phyloP scores from a whole-genome alignment of 2,888 invertebrate genomes.

The Hanleya hanleyi region DNA sequence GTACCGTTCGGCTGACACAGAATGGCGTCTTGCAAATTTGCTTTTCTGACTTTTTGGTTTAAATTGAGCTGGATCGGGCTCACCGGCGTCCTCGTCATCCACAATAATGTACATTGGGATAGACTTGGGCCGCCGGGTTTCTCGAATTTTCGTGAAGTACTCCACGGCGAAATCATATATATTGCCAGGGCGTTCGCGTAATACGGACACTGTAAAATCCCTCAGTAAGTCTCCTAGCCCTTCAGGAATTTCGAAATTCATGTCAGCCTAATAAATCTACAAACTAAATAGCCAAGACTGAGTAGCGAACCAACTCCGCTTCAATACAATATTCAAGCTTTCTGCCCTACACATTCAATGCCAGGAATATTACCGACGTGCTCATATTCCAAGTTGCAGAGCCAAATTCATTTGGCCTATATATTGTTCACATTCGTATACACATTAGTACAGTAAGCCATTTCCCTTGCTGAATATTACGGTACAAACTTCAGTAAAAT shows the following conservation, averaged over 20 bases:
- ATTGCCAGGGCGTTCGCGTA: conserved; percentile 68
- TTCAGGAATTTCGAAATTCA: conserved; percentile 72
- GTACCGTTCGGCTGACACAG: conserved; percentile 71
- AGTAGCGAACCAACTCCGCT: too few relatives aligned
- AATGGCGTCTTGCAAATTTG: conserved; percentile 70
- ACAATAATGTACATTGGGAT: conserved; percentile 73
- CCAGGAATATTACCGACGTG: too few relatives aligned
- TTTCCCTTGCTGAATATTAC: too few relatives aligned
- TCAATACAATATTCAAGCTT: too few relatives aligned
- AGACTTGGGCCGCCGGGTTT: conserved; percentile 60
- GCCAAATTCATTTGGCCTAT: too few relatives aligned
- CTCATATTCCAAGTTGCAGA: too few relatives aligned
- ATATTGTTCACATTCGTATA: too few relatives aligned
- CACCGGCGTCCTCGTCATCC: conserved; percentile 69
- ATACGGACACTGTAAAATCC: conserved; percentile 72
- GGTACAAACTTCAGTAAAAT: too few relatives aligned
- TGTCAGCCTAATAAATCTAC: conserved; percentile 33
- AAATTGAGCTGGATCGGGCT: conserved; percentile 67
- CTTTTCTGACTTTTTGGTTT: conserved; percentile 65
- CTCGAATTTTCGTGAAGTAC: conserved; percentile 69
- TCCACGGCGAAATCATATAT: conserved; percentile 71
- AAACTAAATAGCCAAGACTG: too few relatives aligned
- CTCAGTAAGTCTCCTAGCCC: conserved; percentile 71
- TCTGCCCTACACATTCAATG: too few relatives aligned
- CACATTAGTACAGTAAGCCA: too few relatives aligned